Evolutionary conservation across 2,113 vertebrate species (phyloP).

Genomic region (Arenaria interpres): DNA sequence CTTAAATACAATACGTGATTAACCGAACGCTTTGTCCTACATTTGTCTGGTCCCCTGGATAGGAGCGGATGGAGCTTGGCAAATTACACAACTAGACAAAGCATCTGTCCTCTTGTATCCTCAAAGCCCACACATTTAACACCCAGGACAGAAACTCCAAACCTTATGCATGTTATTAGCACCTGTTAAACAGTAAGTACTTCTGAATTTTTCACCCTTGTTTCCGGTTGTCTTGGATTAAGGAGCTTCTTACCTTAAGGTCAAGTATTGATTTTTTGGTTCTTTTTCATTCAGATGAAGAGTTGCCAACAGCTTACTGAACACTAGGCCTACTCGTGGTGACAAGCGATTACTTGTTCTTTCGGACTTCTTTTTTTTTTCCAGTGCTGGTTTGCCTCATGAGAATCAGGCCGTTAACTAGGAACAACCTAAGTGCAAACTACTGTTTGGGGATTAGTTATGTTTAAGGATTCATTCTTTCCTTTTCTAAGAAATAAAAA

Average conservation of each 20-base stretch:
- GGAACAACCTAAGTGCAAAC: not conserved
- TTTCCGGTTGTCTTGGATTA: not conserved
- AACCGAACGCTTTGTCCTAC: not conserved
- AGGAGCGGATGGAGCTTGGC: not conserved
- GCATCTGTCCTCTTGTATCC: not conserved
- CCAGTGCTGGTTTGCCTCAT: not conserved
- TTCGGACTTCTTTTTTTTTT: not conserved
- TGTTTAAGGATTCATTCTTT: not conserved
- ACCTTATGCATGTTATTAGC: not conserved
- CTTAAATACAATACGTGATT: not conserved
- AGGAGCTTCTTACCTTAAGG: not conserved
- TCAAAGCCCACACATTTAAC: not conserved
- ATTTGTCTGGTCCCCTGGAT: not conserved
- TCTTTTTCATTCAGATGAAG: not conserved
- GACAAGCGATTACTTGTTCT: not conserved
- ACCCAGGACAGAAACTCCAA: not conserved
- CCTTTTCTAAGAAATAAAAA: not conserved
- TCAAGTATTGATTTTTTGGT: not conserved
- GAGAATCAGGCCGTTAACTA: not conserved
- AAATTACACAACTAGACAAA: not conserved
- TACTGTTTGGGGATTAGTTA: not conserved
- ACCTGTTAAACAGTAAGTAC: not conserved
- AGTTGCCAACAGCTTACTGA: not conserved
- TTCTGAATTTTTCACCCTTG: not conserved
- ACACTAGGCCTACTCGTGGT: not conserved